Evolutionary conservation across 2,888 invertebrate genomes (phyloP).

Genomic region (Vanessa cardui): DNA sequence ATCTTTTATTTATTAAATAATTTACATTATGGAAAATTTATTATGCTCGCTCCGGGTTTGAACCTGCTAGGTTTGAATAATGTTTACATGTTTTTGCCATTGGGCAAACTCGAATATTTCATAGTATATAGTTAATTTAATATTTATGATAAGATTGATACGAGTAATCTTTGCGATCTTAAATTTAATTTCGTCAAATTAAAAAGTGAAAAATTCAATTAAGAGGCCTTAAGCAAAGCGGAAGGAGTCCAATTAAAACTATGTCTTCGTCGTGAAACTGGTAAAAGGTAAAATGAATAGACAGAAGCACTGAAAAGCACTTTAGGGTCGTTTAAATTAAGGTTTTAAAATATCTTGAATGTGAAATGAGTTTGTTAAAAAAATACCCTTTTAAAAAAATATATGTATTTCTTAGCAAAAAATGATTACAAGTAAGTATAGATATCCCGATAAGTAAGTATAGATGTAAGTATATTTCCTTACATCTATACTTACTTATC

Average conservation of each 20-base stretch:
- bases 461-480: too few species aligned
- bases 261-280: conserved; percentile 61
- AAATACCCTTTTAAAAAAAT: conserved; percentile 9
- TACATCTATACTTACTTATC: too few species aligned
- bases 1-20: too few species aligned
- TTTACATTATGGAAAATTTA: too few species aligned
- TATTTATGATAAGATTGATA: background rate
- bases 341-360: conserved; percentile 55
- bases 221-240: conserved; percentile 62
- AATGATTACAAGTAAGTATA: too few species aligned
- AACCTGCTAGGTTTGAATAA: too few species aligned
- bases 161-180: conserved; percentile 48
- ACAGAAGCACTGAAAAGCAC: conserved; percentile 61
- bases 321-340: conserved; percentile 62
- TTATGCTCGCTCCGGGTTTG: too few species aligned
- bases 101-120: too few species aligned
- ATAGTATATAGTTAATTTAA: too few species aligned
- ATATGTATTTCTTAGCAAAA: too few species aligned
- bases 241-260: conserved; percentile 73
- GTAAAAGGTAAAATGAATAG: conserved; percentile 62
- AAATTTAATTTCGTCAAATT: conserved; percentile 56
- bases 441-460: too few species aligned
- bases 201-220: conserved; percentile 66
- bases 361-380: conserved; percentile 48
- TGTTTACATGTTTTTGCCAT: too few species aligned